Evolutionary conservation across 2,888 invertebrate species (phyloP).

Genomic region (Choreutis nemorana): DNA sequence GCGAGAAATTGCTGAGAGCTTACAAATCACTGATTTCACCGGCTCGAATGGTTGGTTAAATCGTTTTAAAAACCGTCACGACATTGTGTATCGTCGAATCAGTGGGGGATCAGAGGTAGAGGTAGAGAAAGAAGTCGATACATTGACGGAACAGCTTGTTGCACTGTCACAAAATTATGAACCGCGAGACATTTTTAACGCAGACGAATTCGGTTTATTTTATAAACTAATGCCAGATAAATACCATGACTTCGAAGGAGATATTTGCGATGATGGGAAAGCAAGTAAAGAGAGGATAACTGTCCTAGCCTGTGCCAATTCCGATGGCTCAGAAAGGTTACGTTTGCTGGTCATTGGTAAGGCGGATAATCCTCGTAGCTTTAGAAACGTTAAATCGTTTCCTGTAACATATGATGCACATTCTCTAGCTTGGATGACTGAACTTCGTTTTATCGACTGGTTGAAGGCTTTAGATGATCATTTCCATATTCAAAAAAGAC

Average conservation of each 20-base stretch:
- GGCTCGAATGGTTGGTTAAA: conserved; percentile 13
- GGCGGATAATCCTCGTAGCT: conserved; percentile 11
- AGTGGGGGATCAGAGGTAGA: conserved; percentile 6
- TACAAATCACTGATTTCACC: too few species aligned
- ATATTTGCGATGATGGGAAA: conserved; percentile 14
- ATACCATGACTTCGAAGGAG: conserved; percentile 11
- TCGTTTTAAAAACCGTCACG: conserved; percentile 12
- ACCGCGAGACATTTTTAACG: conserved; percentile 11
- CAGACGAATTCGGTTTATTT: conserved; percentile 15
- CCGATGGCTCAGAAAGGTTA: conserved; percentile 15
- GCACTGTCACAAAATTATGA: conserved; percentile 10
- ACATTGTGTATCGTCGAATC: conserved; percentile 7
- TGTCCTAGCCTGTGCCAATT: conserved; percentile 17
- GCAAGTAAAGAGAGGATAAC: conserved; percentile 15
- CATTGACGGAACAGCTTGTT: conserved; percentile 7
- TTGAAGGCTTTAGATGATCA: conserved; percentile 11
- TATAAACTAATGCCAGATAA: conserved; percentile 14
- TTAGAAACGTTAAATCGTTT: conserved; percentile 11
- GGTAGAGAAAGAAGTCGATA: conserved; percentile 2
- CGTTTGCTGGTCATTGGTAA: conserved; percentile 15
- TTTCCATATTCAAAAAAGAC: conserved; percentile 13
- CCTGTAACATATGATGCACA: conserved; percentile 13
- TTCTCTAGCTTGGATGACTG: conserved; percentile 14
- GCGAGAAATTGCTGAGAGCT: too few species aligned
- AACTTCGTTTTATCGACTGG: conserved; percentile 9